phyloP scores from a whole-genome alignment of 2,888 invertebrate species.

The Sarcophaga subvicina region DNA sequence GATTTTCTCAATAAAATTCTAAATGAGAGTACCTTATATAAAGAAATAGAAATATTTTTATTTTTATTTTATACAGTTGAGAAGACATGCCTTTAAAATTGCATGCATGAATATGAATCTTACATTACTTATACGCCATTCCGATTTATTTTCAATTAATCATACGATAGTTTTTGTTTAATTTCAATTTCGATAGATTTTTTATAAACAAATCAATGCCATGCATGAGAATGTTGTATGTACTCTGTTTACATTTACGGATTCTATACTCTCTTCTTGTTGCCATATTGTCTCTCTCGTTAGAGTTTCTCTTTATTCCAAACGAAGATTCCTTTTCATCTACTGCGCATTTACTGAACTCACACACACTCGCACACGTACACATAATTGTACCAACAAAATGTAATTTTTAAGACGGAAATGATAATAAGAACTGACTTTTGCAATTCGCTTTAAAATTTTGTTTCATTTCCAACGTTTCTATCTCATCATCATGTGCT shows the following conservation, averaged over 20 bases:
- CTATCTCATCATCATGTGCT: conserved; percentile 40
- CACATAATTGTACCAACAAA: background rate
- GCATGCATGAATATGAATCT: background rate
- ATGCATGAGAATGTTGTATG: background rate
- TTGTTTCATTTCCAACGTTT: conserved; percentile 18
- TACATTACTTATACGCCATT: conserved; percentile 41
- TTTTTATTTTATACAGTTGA: background rate
- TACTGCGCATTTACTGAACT: conserved; percentile 44
- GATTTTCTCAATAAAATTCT: background rate
- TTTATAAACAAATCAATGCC: conserved; percentile 16
- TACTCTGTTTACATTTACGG: background rate
- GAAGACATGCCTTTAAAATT: background rate
- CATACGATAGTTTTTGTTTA: background rate
- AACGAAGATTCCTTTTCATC: conserved; percentile 10
- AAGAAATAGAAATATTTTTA: background rate
- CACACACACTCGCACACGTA: background rate
- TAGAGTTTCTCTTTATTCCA: background rate
- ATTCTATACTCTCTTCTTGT: background rate
- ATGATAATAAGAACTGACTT: conserved; percentile 36
- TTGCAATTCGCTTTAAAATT: conserved; percentile 23
- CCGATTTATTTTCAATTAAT: background rate
- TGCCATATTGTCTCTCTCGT: background rate
- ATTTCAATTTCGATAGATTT: background rate
- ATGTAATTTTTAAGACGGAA: conserved; percentile 37
- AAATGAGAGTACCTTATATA: too few species aligned